Evolutionary conservation across 2,113 vertebrate genomes (phyloP).

Genomic region (Xiphophorus maculatus): DNA sequence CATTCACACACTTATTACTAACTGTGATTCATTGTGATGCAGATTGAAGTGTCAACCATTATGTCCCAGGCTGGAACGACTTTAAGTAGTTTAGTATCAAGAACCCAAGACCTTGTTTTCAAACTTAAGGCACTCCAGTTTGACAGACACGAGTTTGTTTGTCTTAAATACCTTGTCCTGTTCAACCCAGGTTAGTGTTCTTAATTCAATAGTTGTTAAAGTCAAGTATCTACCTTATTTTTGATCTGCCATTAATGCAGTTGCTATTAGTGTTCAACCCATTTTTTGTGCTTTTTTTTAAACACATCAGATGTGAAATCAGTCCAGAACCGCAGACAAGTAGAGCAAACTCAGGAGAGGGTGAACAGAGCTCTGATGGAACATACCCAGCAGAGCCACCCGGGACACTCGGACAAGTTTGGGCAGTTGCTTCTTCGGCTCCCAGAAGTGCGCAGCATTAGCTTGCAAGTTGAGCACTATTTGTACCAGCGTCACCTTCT

Average conservation of each 20-base stretch:
- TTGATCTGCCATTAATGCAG: neutral
- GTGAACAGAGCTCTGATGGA: constrained; percentile 85
- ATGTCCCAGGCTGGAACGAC: constrained; percentile 78
- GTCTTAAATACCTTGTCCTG: constrained; percentile 83
- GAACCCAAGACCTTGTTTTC: constrained; percentile 80
- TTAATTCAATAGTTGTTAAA: neutral
- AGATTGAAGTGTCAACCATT: constrained; percentile 81
- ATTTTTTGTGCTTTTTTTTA: neutral
- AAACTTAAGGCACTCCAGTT: constrained; percentile 81
- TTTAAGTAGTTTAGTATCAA: constrained; percentile 78
- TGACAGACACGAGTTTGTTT: constrained; percentile 83
- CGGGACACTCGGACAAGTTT: constrained; percentile 81
- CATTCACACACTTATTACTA: neutral
- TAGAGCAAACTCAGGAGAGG: constrained; percentile 81
- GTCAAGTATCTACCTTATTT: too few species aligned
- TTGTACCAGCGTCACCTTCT: constrained; percentile 84
- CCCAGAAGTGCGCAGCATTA: constrained; percentile 84
- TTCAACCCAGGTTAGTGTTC: constrained; percentile 81
- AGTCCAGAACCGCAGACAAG: constrained; percentile 75
- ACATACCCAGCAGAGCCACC: constrained; percentile 75
- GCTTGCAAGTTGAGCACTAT: constrained; percentile 84
- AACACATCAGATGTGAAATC: constrained; percentile 78
- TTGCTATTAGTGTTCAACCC: neutral
- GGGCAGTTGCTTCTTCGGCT: constrained; percentile 83
- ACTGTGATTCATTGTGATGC: constrained; percentile 23